A percentile compares a stretch with the other conserved stretches of the same genome.
phyloP scores from a whole-genome alignment of 2,888 invertebrate species.

The Sesia bembeciformis region DNA sequence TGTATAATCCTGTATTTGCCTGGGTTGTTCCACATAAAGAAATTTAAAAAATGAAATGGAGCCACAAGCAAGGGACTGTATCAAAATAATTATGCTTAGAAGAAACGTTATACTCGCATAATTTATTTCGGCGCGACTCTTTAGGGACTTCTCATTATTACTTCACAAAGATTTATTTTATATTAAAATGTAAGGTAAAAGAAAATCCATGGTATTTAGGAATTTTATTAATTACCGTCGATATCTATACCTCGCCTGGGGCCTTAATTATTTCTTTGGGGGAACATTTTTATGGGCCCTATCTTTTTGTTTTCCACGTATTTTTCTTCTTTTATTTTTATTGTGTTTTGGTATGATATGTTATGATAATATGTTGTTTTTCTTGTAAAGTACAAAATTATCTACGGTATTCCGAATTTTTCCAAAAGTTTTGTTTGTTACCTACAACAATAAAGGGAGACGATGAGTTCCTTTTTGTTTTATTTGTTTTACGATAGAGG shows the following conservation, averaged over 20 bases:
- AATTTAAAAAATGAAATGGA: too few relatives aligned
- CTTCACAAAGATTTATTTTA: slow-evolving; percentile 17
- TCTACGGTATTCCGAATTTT: too few relatives aligned
- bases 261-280: slow-evolving; percentile 12
- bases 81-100: too few relatives aligned
- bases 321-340: neutral
- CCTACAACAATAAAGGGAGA: too few relatives aligned
- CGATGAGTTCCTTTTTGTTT: too few relatives aligned
- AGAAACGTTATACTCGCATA: neutral
- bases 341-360: neutral
- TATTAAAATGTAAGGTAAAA: slow-evolving; percentile 15
- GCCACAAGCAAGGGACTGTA: too few relatives aligned
- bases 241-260: slow-evolving; percentile 11
- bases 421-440: too few relatives aligned
- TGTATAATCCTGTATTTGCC: too few relatives aligned
- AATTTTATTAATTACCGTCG: slow-evolving; percentile 21
- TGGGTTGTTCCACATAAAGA: too few relatives aligned
- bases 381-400: neutral
- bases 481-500: too few relatives aligned
- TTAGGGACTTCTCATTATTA: slow-evolving; percentile 15
- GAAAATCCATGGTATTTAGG: slow-evolving; percentile 8
- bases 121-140: neutral
- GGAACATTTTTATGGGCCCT: neutral
- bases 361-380: neutral
- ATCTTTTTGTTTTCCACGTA: neutral